Evolutionary conservation across 2,113 vertebrate genomes (phyloP), one percentile per base, ranked within the genome.

Genomic region (Quiscalus mexicanus): DNA sequence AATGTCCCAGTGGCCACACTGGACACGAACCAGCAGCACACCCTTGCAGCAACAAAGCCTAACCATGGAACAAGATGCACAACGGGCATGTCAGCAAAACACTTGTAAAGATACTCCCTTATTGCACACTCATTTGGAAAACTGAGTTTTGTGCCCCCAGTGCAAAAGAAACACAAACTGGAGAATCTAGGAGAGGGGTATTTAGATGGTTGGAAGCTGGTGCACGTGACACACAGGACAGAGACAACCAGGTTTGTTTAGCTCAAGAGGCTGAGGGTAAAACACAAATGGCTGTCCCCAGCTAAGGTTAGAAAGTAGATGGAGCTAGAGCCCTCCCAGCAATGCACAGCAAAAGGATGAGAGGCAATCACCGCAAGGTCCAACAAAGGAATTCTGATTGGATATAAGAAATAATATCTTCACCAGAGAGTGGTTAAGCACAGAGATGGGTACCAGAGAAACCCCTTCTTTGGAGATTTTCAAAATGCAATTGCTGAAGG

Each of bases 21-120:
- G 30, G 60, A 74, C 60, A 35, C 1, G 23, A 74, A 64, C 30
- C 50, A 74, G 20, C 1, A 60, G 45, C n/a, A 44, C 9, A 21
- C 7, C 19, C 31, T 63, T n/a, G 52, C 45, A 71, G 76, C 0
- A 0, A 65, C 1, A n/a, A 62, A 44, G 45, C 19, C 37, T 44
- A 79, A 52, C 18, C 14, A 14, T 1, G 24, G 5, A 76, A 27
- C 22, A 75, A n/a, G 68, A 80, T 14, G 37, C 12, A 47, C 18
- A 80, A 76, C 1, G 0, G 27, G 6, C 35, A 28, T 0, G 2
- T 25, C 41, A 74, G 30, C 1, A 0, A 87, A 77, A 27, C 52
- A 52, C 65, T 42, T 0, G 0, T 20, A 31, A 50, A 64, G 55
- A 77, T 15, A 39, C 3, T 50, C 30, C 17, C 58, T 87, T 30